Evolutionary conservation across 2,888 invertebrate genomes (phyloP).

Genomic region (Erebia ligea): DNA sequence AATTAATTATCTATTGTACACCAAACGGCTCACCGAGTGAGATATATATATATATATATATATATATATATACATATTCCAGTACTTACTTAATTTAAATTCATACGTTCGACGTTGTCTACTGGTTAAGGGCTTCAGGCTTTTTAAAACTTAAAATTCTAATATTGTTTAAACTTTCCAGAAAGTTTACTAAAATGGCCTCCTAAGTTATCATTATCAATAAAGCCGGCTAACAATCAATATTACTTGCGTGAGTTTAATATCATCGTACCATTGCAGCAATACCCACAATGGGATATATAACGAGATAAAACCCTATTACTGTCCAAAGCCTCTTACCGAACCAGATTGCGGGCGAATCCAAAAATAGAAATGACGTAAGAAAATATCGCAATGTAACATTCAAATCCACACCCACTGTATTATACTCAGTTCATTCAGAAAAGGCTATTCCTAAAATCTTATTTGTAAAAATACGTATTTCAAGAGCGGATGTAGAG

Average conservation of each 20-base stretch:
- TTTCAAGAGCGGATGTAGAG: too few relatives aligned
- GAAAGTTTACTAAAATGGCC: too few relatives aligned
- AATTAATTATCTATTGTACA: too few relatives aligned
- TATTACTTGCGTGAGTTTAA: neutral
- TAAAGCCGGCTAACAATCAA: neutral
- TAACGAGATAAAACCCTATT: slow-evolving; percentile 36
- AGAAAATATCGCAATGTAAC: slow-evolving; percentile 11
- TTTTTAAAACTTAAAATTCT: too few relatives aligned
- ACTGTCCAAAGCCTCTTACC: slow-evolving; percentile 33
- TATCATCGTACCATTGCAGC: neutral
- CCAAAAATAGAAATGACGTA: slow-evolving; percentile 17
- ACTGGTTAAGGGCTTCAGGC: too few relatives aligned
- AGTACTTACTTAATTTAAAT: too few relatives aligned
- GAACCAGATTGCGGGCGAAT: slow-evolving; percentile 27
- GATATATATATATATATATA: too few relatives aligned
- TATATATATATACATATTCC: too few relatives aligned
- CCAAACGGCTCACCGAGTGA: too few relatives aligned
- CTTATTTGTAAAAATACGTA: neutral
- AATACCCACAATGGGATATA: neutral
- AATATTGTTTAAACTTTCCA: too few relatives aligned
- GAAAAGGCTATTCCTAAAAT: neutral
- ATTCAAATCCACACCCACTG: slow-evolving; percentile 6
- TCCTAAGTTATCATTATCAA: too few relatives aligned
- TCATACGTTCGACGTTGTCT: too few relatives aligned
- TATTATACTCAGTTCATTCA: neutral